These are phyloP conservation scores for Trachythela sp. DNA, from an alignment of 64 coral and sea anemone species.

Conservation along the genomic window DNA sequence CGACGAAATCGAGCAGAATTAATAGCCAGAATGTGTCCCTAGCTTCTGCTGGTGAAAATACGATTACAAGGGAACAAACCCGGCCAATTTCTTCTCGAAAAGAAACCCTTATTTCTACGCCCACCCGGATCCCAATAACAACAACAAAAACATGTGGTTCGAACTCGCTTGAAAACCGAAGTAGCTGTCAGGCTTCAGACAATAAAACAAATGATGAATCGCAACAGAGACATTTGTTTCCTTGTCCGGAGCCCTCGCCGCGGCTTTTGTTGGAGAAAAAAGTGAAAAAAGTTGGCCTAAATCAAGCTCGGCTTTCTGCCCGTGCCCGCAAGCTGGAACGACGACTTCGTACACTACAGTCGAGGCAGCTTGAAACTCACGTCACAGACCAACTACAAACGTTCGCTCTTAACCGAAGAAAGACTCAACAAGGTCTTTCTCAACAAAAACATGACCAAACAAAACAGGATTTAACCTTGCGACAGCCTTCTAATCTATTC, in stretches of 20 bases:
- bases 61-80: background rate
- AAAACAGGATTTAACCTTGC: background rate
- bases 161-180: background rate
- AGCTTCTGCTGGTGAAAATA: background rate
- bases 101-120: background rate
- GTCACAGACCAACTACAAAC: background rate
- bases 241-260: background rate
- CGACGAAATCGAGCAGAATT: background rate
- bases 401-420: background rate
- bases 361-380: constrained; percentile 7
- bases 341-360: background rate
- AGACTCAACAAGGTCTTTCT: background rate
- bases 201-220: background rate
- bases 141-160: constrained; percentile 22
- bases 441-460: background rate
- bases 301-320: background rate
- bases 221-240: background rate
- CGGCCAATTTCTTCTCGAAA: background rate
- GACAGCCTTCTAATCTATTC: background rate
- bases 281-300: background rate
- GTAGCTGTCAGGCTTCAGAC: background rate
- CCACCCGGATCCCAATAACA: constrained; percentile 23
- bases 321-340: constrained; percentile 10
- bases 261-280: background rate
- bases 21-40: background rate